Percentiles rank a stretch among this genome's conserved stretches.
phyloP scores from a whole-genome alignment of 2,797 vertebrate genomes.

The Hemibagrus guttatus region DNA sequence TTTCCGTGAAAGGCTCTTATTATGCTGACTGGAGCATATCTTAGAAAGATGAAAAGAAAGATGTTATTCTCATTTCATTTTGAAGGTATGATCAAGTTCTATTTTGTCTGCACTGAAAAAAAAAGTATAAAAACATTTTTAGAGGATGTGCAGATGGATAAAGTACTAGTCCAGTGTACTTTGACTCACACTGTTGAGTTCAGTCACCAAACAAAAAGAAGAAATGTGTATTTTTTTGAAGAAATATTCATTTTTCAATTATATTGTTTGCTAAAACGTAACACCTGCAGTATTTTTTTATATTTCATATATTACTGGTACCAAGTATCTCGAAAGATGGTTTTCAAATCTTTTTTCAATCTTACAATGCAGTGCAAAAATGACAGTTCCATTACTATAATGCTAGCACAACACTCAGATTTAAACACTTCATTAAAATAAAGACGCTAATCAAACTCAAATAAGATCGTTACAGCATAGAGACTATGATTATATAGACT shows the following conservation, averaged over 20 bases:
- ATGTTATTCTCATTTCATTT: neutral
- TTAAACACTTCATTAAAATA: neutral
- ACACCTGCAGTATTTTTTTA: neutral
- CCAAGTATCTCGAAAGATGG: neutral
- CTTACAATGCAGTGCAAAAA: neutral
- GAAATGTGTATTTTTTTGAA: neutral
- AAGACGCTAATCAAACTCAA: neutral
- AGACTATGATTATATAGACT: neutral
- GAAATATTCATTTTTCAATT: neutral
- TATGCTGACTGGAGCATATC: neutral
- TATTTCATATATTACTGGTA: neutral
- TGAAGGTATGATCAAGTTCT: neutral
- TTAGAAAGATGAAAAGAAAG: neutral
- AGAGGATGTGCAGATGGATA: neutral
- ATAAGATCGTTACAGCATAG: neutral
- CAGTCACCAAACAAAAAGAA: neutral
- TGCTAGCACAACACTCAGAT: neutral
- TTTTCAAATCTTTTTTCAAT: neutral
- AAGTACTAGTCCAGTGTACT: neutral
- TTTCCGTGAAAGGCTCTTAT: slow-evolving; percentile 15
- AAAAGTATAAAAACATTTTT: neutral
- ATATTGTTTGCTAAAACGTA: neutral
- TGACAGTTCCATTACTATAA: neutral
- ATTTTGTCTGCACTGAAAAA: neutral
- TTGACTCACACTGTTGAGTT: neutral